Evolutionary conservation across 2,797 vertebrate genomes (phyloP), one percentile per base, ranked within the genome.

Genomic region (Capromys pilorides): DNA sequence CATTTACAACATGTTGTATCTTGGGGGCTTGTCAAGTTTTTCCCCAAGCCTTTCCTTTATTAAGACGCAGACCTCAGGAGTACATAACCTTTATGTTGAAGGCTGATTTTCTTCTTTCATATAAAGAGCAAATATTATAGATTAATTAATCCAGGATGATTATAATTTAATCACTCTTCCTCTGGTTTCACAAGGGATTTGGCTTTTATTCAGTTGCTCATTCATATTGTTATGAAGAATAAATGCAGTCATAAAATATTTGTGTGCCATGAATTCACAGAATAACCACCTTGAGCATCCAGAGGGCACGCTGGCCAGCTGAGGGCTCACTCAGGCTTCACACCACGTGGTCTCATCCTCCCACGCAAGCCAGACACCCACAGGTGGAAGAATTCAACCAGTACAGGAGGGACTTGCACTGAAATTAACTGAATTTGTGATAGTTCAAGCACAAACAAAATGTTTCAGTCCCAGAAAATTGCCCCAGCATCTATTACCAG

Each of bases 71-170:
- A 99, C 98, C 98, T 98, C 98, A 98, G 98, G 98, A 98, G 99
- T 99, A 98, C 98, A 98, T 99, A 99, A 99, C 99, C 99, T 99
- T 99, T 99, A 98, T 98, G 96, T 98, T 98, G 98, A 98, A 98
- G 98, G 98, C 99, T 99, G 98, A 98, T 98, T 98, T 98, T 98
- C 98, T 98, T 98, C 98, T 98, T 97, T 98, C 98, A 99, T 98
- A 99, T 99, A 99, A 99, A 99, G 98, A 99, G 99, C 99, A 99
- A 99, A 99, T 99, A 99, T 99, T 99, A 99, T 99, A 99, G 99
- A 99, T 99, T 99, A 99, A 99, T 99, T 99, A 99, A 99, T 99
- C 99, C 98, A 98, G 95, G 98, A 98, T 99, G 99, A 99, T 99
- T 99, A 99, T 99, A 99, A 99, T 99, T 99, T 99, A 99, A 99